These are phyloP conservation scores for Macquaria australasica DNA, from an alignment of 2,113 vertebrate species.

Conservation along the genomic window DNA sequence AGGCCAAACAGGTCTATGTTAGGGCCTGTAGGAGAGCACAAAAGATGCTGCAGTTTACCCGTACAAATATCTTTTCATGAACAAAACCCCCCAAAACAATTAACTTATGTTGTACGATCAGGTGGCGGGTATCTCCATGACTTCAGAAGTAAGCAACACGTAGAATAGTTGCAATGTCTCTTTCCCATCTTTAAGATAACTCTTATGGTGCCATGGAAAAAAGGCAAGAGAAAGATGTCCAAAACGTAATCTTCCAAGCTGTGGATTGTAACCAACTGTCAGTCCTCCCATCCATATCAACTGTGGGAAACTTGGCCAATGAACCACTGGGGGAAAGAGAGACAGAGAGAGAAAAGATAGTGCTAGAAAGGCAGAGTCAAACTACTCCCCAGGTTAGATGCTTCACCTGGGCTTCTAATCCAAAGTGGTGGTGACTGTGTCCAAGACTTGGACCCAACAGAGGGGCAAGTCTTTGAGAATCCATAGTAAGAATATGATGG, in stretches of 20 bases:
- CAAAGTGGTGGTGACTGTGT: background rate
- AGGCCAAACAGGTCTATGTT: slow-evolving; percentile 43
- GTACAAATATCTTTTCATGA: slow-evolving; percentile 1
- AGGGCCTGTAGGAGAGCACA: background rate
- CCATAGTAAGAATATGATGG: slow-evolving; percentile 20
- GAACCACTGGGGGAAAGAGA: background rate
- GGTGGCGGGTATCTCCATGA: slow-evolving; percentile 55
- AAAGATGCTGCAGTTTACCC: background rate
- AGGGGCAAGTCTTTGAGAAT: slow-evolving; percentile 20
- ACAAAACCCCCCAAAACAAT: slow-evolving; percentile 4
- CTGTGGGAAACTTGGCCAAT: slow-evolving; percentile 8
- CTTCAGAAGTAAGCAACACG: slow-evolving; percentile 22
- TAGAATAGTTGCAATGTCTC: slow-evolving; percentile 40
- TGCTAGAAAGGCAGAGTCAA: background rate
- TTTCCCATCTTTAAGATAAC: slow-evolving; percentile 52
- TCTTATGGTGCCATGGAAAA: slow-evolving; percentile 37
- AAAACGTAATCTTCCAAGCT: slow-evolving; percentile 46
- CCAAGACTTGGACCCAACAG: slow-evolving; percentile 15
- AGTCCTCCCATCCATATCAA: slow-evolving; percentile 67
- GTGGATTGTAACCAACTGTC: slow-evolving; percentile 31
- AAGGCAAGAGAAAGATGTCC: slow-evolving; percentile 30
- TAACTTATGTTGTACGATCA: slow-evolving; percentile 28
- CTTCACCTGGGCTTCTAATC: slow-evolving; percentile 18
- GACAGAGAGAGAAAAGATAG: background rate
- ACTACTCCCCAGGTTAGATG: slow-evolving; percentile 6